Base-by-base conservation (phyloP, 2,797 vertebrate species). In the Lepus townsendii region DNA sequence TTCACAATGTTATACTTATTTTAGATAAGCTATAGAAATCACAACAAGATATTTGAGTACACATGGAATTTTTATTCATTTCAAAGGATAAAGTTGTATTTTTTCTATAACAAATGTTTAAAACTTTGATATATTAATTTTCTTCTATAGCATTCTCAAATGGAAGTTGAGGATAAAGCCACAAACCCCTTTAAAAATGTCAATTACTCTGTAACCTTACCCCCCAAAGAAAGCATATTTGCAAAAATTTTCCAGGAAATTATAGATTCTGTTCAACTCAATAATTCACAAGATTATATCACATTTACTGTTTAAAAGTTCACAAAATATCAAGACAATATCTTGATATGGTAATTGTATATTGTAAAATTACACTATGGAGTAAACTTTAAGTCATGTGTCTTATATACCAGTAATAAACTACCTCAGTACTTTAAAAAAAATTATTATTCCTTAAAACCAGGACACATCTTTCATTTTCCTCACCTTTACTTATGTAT, bases 401-500 rank as follows among this genome's bases (percentile, higher is more conserved):
- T 16, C n/a, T 91, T 71, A 27, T 0, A 16, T 78, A 16, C 32
- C 32, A 50, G 85, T 38, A 90, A 54, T 84, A 88, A 93, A 72
- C 24, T 50, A 13, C 62, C 30, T 73, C 52, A 71, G 77, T 65
- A 32, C 30, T 54, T 62, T 65, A 60, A 35, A 35, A 35, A 35
- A 35, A 35, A 35, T 35, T 35, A 35, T 69, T 50, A 69, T 75
- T 78, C 20, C 3, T 3, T 32, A 76, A 71, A 77, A 66, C 63
- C 50, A 62, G 17, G 71, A 79, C 10, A 32, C 17, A 73, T n/a
- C 66, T 90, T 86, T 79, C 19, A n/a, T 66, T 88, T 71, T 79
- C 8, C 30, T 38, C 35, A 83, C 12, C 14, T 88, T 71, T 76
- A 7, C 1, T 96, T 96, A 87, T 69, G 54, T 54, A 72, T 94